Conservation (phyloP, 2,113 vertebrate species). For the Microcebus jonahi region DNA sequence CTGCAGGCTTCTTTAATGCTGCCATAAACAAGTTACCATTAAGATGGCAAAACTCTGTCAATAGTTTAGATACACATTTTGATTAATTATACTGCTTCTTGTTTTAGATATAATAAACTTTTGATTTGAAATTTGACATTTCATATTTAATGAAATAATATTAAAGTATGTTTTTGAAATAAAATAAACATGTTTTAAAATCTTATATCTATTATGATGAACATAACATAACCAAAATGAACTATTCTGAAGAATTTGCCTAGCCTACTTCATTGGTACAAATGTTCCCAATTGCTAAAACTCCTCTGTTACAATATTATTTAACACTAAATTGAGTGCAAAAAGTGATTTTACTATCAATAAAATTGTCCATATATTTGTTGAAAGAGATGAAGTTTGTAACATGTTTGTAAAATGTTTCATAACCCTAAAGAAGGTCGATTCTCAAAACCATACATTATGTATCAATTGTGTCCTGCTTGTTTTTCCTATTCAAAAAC, state of each 20-base stretch:
- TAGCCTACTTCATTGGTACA: constrained; percentile 64
- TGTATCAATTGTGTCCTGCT: neutral
- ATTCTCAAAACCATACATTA: neutral
- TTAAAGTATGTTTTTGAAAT: constrained; percentile 21
- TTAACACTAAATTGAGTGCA: constrained; percentile 53
- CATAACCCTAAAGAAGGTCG: neutral
- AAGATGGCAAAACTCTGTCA: too few relatives aligned
- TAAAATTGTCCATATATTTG: neutral
- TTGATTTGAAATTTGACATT: too few relatives aligned
- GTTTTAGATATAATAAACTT: too few relatives aligned
- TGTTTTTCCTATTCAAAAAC: neutral
- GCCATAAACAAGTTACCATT: too few relatives aligned
- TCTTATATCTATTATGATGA: constrained; percentile 43
- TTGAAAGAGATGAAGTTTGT: neutral
- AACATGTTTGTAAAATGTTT: neutral
- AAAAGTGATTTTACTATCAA: neutral
- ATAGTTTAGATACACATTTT: too few relatives aligned
- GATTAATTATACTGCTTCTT: too few relatives aligned
- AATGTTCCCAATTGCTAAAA: constrained; percentile 56
- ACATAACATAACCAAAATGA: constrained; percentile 64
- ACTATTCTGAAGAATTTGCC: constrained; percentile 46
- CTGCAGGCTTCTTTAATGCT: too few relatives aligned
- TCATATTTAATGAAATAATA: too few relatives aligned
- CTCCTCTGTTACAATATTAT: constrained; percentile 69
- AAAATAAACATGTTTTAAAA: constrained; percentile 19